Conservation (phyloP, 2,888 invertebrate species). For the Lasiommata megera region DNA sequence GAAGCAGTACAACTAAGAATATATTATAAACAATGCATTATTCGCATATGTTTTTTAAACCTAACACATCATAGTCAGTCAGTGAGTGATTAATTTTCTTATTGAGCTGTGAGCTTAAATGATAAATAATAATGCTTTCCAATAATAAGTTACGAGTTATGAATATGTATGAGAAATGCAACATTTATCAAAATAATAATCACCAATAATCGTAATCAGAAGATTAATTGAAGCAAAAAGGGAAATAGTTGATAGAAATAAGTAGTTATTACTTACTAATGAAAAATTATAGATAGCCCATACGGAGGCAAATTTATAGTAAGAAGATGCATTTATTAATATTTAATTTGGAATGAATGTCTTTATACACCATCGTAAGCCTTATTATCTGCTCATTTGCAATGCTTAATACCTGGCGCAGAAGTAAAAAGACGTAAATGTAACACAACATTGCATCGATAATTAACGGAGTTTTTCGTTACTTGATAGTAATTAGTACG, state of each 20-base stretch:
- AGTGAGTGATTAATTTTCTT: too few relatives aligned
- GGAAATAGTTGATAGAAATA: neutral
- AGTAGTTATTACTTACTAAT: neutral
- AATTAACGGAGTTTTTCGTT: neutral
- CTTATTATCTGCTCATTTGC: neutral
- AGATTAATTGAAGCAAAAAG: neutral
- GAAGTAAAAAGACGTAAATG: neutral
- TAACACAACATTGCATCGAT: neutral
- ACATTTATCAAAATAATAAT: neutral
- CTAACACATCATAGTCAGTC: too few relatives aligned
- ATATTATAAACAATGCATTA: too few relatives aligned
- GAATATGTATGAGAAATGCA: neutral
- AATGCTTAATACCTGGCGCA: neutral
- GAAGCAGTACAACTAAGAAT: too few relatives aligned
- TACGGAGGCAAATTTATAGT: neutral
- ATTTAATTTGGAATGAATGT: neutral
- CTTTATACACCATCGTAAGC: neutral
- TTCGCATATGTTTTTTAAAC: too few relatives aligned
- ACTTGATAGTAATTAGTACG: neutral
- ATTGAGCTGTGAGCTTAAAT: neutral
- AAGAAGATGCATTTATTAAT: neutral
- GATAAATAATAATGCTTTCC: neutral
- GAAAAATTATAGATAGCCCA: neutral
- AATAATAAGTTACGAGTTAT: neutral
- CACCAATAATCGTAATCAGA: neutral